phyloP scores from a whole-genome alignment of 30 jellyfish, hydroid and myxozoan genomes.

The Sanderia malayensis region DNA sequence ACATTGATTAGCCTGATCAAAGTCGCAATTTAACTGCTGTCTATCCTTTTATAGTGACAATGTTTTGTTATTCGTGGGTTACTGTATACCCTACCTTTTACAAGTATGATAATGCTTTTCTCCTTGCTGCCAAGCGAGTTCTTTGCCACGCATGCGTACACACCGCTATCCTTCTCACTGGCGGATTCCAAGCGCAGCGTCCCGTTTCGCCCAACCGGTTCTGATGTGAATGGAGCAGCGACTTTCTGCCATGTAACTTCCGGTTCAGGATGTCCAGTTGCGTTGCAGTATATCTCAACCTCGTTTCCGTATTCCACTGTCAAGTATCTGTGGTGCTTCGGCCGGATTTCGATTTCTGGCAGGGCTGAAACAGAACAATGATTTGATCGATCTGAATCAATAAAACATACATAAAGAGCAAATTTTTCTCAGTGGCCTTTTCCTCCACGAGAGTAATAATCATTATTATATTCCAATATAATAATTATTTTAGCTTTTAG shows the following conservation, averaged over 20 bases:
- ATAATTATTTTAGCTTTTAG: neutral
- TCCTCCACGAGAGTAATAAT: neutral
- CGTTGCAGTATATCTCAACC: slow-evolving; percentile 11
- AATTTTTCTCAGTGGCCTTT: neutral
- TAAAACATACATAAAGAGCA: neutral
- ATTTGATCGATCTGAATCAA: neutral
- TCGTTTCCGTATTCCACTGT: slow-evolving; percentile 15
- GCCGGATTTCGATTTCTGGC: neutral
- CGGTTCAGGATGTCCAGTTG: slow-evolving; percentile 25
- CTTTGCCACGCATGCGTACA: slow-evolving; percentile 8
- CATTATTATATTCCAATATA: neutral
- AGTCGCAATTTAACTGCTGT: too few relatives aligned
- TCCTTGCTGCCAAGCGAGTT: neutral
- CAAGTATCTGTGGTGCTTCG: neutral
- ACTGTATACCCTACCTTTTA: neutral
- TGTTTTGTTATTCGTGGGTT: too few relatives aligned
- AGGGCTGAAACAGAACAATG: neutral
- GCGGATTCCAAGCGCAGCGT: neutral
- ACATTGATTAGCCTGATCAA: too few relatives aligned
- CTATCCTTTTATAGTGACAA: too few relatives aligned
- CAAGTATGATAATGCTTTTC: neutral
- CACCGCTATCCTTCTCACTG: slow-evolving; percentile 4
- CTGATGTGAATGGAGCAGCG: neutral
- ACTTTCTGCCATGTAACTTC: slow-evolving; percentile 9
- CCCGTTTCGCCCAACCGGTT: neutral